Base-by-base conservation (phyloP, 2,888 invertebrate species). In the Cantharis lateralis region DNA sequence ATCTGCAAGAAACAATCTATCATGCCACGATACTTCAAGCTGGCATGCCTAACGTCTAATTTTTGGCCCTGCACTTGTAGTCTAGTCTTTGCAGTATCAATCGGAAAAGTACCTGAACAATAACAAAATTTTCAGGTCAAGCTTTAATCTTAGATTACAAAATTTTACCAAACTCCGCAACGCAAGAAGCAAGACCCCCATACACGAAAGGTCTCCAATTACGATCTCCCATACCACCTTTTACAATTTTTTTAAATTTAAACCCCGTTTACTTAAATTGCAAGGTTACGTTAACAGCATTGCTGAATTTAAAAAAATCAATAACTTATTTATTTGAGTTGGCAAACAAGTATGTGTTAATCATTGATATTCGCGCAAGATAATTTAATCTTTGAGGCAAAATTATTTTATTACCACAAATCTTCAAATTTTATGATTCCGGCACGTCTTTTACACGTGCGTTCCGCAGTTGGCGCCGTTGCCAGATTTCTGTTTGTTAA, bases 151-250 rank as follows among this genome's bases (percentile, higher is more conserved):
- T 68, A 48, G 71, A 69, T 15, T 16, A 7, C 13, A 16, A 32
- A 71, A 72, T 86, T 91, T 90, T 90, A 97, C 97, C 96, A 89
- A 96, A 95, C 91, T 98, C 98, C 75, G 98, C 98, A 82, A 95
- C 93, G 84, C 97, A 96, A 81, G 97, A 97, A 87, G 98, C 97
- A 83, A 97, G 87, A 82, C 98, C 98, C 88, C 98, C 98, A 90
- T 96, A 98, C 84, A 97, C 91, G 90, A 98, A 98, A 86, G 97
- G 97, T 89, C 96, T 93, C 96, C 97, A 97, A 89, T 96, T 95
- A 85, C 91, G 91, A 88, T 93, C 92, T 90, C 93, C 94, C 93
- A 94, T 94, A 86, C 91, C 93, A 91, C 84, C 84, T 62, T 18
- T 28, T 64, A 77, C 73, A 66, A 75, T 71, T 26, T 68, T 71